A percentile compares a stretch with the other conserved stretches of the same genome.
Evolutionary conservation across 2,113 vertebrate genomes (phyloP).

Genomic region (Nothoprocta perdicaria): DNA sequence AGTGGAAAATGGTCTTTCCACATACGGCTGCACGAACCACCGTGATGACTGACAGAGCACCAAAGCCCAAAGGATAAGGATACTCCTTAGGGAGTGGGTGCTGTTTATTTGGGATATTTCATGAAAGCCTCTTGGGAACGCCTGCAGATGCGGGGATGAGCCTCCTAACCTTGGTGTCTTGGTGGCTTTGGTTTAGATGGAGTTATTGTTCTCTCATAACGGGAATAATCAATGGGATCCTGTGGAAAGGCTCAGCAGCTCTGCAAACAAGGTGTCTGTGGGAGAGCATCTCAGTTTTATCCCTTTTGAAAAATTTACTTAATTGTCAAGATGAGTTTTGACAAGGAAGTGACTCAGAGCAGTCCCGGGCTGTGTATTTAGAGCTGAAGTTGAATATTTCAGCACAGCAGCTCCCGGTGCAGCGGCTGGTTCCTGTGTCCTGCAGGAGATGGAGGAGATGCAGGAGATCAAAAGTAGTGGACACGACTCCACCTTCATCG

Average conservation of each 20-base stretch:
- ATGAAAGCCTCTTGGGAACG: background rate
- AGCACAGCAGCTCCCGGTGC: background rate
- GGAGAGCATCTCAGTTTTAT: background rate
- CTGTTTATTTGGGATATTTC: background rate
- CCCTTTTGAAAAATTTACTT: background rate
- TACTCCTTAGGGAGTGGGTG: too few species aligned
- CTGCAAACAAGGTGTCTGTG: background rate
- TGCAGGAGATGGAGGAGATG: too few species aligned
- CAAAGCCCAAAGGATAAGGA: background rate
- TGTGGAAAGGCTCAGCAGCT: background rate
- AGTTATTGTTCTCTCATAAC: background rate
- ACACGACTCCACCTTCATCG: background rate
- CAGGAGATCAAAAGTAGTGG: background rate
- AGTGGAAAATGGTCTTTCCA: too few species aligned
- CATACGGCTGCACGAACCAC: too few species aligned
- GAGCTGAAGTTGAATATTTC: background rate
- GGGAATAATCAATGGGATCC: background rate
- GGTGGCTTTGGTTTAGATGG: background rate
- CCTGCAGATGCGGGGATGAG: background rate
- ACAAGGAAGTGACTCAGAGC: background rate
- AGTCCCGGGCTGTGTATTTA: background rate
- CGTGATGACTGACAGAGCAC: background rate
- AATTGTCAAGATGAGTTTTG: background rate
- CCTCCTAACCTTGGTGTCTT: background rate
- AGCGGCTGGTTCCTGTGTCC: background rate